Conservation (phyloP, 1,140 invertebrate genomes). For the Palaemon carinicauda region DNA sequence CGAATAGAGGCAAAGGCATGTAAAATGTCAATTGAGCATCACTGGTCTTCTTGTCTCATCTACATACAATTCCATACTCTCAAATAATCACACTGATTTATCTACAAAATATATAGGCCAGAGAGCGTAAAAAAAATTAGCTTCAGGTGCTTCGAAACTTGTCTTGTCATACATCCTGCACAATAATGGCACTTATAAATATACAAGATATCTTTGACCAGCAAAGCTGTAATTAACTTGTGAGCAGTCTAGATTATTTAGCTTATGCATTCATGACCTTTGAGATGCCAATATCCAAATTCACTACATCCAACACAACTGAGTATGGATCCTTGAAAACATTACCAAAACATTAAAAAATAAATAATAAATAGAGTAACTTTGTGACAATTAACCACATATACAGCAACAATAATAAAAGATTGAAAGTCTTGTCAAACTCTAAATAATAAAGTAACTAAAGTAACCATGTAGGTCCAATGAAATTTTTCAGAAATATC, state of each 20-base stretch:
- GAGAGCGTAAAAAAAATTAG: too few species aligned
- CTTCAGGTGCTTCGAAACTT: neutral
- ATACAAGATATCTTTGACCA: neutral
- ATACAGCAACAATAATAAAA: slow-evolving; percentile 17
- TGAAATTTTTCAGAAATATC: neutral
- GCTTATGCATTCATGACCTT: neutral
- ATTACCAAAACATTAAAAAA: slow-evolving; percentile 20
- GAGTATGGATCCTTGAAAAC: neutral
- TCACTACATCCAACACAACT: neutral
- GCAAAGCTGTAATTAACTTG: neutral
- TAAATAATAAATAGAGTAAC: slow-evolving; percentile 26
- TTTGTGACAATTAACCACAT: slow-evolving; percentile 17
- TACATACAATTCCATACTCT: too few species aligned
- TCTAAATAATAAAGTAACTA: neutral
- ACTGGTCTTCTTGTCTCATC: too few species aligned
- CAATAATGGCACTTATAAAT: neutral
- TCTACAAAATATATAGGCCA: too few species aligned
- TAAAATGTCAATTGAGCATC: neutral
- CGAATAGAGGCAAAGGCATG: neutral
- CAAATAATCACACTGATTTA: too few species aligned
- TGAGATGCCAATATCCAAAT: neutral
- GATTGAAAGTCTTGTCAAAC: neutral
- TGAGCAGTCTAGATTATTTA: neutral
- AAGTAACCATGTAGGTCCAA: neutral
- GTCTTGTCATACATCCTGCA: neutral